A percentile compares a stretch with the other conserved stretches of the same genome.
These are phyloP conservation scores for Carcharodon carcharias DNA, from an alignment of 2,797 vertebrate genomes.

Conservation along the genomic window DNA sequence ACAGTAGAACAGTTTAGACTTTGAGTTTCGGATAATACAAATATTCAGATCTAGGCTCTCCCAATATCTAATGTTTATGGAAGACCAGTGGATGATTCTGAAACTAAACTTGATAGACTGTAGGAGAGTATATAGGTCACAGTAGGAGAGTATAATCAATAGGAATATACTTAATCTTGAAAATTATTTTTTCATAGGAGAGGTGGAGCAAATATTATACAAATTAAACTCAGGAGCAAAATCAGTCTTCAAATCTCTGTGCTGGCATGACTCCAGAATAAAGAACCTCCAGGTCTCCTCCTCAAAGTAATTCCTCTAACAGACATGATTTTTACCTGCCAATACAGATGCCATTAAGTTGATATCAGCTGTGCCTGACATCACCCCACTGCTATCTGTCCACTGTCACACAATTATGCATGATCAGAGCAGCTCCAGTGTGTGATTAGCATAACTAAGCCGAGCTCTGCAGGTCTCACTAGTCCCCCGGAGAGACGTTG, in stretches of 20 bases:
- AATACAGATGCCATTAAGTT: not conserved
- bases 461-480: constrained; percentile 10
- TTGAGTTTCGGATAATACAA: not conserved
- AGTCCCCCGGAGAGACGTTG: not conserved
- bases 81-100: not conserved
- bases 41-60: not conserved
- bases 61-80: not conserved
- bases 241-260: not conserved
- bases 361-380: constrained; percentile 7
- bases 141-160: not conserved
- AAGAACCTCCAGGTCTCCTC: not conserved
- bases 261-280: not conserved
- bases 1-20: not conserved
- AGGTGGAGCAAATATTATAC: not conserved
- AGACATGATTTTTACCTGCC: not conserved
- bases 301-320: not conserved
- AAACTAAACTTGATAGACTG: not conserved
- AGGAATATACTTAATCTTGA: not conserved
- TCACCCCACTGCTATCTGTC: not conserved
- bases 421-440: constrained; percentile 13
- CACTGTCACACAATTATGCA: constrained; percentile 7
- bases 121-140: not conserved
- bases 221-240: not conserved
- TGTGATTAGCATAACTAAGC: constrained; percentile 17
- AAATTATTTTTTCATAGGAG: not conserved